Evolutionary conservation across 2,797 vertebrate species (phyloP), one percentile per base, ranked within the genome.

Genomic region (Helostoma temminkii): DNA sequence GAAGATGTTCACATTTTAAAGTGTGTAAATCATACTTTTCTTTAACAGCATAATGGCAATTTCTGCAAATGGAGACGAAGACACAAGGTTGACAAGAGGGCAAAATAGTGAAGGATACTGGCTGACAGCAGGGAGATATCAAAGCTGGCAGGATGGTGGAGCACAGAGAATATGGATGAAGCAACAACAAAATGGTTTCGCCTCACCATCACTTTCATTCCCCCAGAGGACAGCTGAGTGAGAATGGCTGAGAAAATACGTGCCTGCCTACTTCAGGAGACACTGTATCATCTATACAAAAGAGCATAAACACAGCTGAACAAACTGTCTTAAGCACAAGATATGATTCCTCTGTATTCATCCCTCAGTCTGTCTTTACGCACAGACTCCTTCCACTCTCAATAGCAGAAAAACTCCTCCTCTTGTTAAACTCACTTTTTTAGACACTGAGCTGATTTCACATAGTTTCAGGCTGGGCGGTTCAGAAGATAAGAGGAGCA

Each of bases 131-230:
- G 73, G 65, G 43, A 80, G 83, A 84, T 85, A 85, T 85, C 76
- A 45, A 67, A 63, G 75, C 81, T 78, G 84, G 83, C 77, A 76
- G 80, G 41, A 68, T 4, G 21, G 48, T 54, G 63, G 36, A 76
- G 78, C 69, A 43, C 64, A 28, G 79, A 85, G 76, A 90, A 91
- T 88, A 88, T 87, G 87, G 86, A 89, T 89, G 85, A 88, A 89
- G 85, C 78, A 74, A 88, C 91, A 88, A 75, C 85, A 89, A 83
- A 90, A 89, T 88, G 84, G 83, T 91, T 90, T 89, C 53, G 64
- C 84, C 68, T 86, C 86, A 79, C 87, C 87, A 84, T 89, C 85
- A 77, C 88, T 91, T 89, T 89, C 60, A 76, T 71, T 68, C 66
- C 71, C 86, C 84, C 76, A 2, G 81, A 88, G 86, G 83, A 85